Base-by-base conservation (phyloP, 2,113 vertebrate genomes). In the Mesoclemmys tuberculata region DNA sequence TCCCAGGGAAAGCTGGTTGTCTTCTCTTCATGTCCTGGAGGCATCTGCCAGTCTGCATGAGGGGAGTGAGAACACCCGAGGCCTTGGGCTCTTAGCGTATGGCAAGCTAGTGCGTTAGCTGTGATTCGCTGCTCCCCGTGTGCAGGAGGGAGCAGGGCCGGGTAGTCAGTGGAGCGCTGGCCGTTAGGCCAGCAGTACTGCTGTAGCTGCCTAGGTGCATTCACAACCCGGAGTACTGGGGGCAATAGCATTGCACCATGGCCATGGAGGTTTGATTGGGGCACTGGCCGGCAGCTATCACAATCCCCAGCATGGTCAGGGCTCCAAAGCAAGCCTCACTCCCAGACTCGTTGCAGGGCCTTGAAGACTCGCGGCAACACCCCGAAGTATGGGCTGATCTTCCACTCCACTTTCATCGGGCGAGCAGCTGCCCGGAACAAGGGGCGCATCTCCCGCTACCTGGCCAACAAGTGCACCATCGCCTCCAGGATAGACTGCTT, bases 401-500 rank as follows among this genome's bases (percentile, higher is more conserved):
- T 99, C 98, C 99, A 99, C 97, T 99, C 99, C 0, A 99, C 99
- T 49, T 99, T 99, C 97, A 99, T 99, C 2, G 99, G 99, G 22
- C 99, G 99, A 0, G 99, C 99, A 0, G 99, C 99, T 0, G 99
- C 99, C 94, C 99, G 99, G 98, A 99, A 99, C 98, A 99, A 99
- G 94, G 99, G 99, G 1, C 98, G 99, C 13, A 99, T 99, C 98
- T 99, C 99, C n/a, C 98, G 99, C 46, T 99, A 99, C 93, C 97
- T 99, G 97, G 99, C 99, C 41, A 99, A 99, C 98, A 99, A 99
- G 88, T 99, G 99, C 98, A 99, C 99, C 41, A 99, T 99, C 6
- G 99, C 99, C 46, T 99, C 99, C 0, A 98, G 99, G 44, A 99
- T 99, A 2, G 99, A 99, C 98, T 99, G 99, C 95, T 99, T 99